Base-by-base conservation (phyloP, 2,888 invertebrate genomes). In the Epinotia brunnichana region DNA sequence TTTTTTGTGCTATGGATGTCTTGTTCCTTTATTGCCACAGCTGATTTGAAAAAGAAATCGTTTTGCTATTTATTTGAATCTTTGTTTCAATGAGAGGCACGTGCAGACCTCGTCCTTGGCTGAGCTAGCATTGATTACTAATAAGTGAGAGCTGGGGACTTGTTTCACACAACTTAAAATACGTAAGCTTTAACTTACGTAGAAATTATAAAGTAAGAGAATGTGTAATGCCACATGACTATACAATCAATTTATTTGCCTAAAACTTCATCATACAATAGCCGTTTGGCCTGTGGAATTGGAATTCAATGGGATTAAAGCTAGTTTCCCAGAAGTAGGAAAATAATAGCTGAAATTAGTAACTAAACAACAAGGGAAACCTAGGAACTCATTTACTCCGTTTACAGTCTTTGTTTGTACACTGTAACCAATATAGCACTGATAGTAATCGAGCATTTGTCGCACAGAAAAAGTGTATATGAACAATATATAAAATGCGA, bases 11-110 rank as follows among this genome's bases (percentile, higher is more conserved):
- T n/a, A 1, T 57, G 56, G 17, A 63, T 41, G 17, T 48, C 51
- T 69, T n/a, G 41, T 63, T 73, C 17, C 15, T 29, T 73, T 63
- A 63, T 73, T 63, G 57, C 57, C 69, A 68, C 73, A 73, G 73
- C 73, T 73, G 73, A 73, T 69, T 53, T 63, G 53, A 41, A 29
- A 41, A 53, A 61, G 57, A 59, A 73, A 63, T 60, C 54, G 69
- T 61, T 48, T 60, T 62, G 51, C 29, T 63, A 63, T 68, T 73
- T 63, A 56, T 73, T 73, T 62, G 53, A 54, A 53, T 63, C 10
- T 19, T 59, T 69, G 63, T 73, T 69, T 69, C 39, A 68, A 54
- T 56, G 41, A 44, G 67, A 56, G 48, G 54, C 63, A 63, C 19
- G 39, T 39, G 57, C 57, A 51, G 48, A 0, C 3, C 13, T 19